A percentile compares a stretch with the other conserved stretches of the same genome.
phyloP scores from a whole-genome alignment of 2,113 vertebrate species.

The Chloebia gouldiae region DNA sequence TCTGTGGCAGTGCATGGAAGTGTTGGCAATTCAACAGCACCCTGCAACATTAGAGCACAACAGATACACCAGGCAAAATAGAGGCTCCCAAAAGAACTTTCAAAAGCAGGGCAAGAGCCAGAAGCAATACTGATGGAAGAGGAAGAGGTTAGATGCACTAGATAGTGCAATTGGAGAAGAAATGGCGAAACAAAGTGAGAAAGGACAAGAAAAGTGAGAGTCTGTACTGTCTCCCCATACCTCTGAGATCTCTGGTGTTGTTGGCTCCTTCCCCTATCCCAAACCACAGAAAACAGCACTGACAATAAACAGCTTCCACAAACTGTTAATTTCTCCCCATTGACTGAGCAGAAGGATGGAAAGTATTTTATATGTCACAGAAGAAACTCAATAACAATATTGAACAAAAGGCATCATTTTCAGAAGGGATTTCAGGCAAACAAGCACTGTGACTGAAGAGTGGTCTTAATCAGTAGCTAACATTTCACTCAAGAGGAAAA shows the following conservation, averaged over 20 bases:
- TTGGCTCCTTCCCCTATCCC: neutral
- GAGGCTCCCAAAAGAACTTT: neutral
- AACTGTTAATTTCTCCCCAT: neutral
- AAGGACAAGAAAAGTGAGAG: neutral
- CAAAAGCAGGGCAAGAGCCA: neutral
- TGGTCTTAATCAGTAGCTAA: fast-evolving
- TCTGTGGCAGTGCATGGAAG: neutral
- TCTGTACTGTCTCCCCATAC: fast-evolving
- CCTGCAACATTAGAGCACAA: neutral
- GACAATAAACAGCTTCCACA: neutral
- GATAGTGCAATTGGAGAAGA: neutral
- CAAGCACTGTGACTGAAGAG: neutral
- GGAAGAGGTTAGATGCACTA: fast-evolving
- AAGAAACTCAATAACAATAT: neutral
- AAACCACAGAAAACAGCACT: neutral
- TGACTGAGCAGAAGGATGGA: neutral
- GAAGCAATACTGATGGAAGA: neutral
- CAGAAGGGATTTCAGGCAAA: neutral
- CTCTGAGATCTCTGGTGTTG: neutral
- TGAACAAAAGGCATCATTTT: neutral
- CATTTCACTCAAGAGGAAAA: neutral
- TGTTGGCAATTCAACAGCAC: neutral
- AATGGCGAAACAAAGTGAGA: neutral
- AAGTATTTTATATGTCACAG: neutral
- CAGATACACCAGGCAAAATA: neutral